A percentile compares a stretch with the other conserved stretches of the same genome.
These are phyloP conservation scores for Dermolepida albohirtum DNA, from an alignment of 2,888 invertebrate genomes.

Conservation along the genomic window DNA sequence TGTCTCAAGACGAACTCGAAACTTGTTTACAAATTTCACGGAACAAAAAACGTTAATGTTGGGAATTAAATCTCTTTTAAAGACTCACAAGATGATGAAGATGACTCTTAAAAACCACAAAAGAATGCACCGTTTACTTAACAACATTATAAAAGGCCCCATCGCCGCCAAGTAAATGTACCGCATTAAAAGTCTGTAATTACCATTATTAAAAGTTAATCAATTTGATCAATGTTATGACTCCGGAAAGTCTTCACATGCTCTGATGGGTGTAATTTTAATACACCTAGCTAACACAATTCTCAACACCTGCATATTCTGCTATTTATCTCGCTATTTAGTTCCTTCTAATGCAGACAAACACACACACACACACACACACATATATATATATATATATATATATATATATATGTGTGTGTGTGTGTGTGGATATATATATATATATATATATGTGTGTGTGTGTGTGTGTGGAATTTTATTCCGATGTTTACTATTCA, in stretches of 20 bases:
- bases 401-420: no score
- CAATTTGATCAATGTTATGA: slow-evolving; percentile 41
- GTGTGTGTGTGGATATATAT: no score
- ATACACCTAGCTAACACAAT: slow-evolving; percentile 21
- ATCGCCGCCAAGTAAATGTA: slow-evolving; percentile 34
- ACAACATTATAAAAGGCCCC: slow-evolving; percentile 24
- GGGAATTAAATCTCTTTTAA: slow-evolving; percentile 20
- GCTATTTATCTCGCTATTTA: background rate
- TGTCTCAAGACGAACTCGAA: no score
- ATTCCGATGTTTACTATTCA: no score
- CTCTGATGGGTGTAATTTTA: slow-evolving; percentile 34
- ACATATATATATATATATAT: no score
- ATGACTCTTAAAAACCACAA: slow-evolving; percentile 14
- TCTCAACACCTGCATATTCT: slow-evolving; percentile 12
- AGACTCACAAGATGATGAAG: slow-evolving; percentile 3
- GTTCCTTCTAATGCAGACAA: no score
- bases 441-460: no score
- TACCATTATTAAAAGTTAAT: slow-evolving; percentile 41
- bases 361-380: no score
- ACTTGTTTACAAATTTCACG: slow-evolving; percentile 11
- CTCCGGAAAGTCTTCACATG: slow-evolving; percentile 17
- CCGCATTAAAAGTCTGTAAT: slow-evolving; percentile 34
- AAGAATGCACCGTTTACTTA: slow-evolving; percentile 27
- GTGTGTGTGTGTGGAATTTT: no score
- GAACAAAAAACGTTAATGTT: slow-evolving; percentile 7